Evolutionary conservation across 2,888 invertebrate genomes (phyloP).

Genomic region (Clistopyga incitator): DNA sequence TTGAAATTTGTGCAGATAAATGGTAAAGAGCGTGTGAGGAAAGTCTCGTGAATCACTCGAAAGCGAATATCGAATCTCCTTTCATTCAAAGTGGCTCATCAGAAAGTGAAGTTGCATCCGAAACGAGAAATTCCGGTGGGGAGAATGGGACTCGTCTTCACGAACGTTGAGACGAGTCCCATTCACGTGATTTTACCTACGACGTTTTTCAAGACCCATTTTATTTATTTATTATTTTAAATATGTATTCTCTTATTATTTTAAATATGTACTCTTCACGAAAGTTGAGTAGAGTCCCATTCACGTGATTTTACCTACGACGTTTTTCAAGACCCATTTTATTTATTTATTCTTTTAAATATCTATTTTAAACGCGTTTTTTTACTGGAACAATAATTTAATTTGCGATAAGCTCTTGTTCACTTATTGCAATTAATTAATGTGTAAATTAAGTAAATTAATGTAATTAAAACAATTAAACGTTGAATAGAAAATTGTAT

Average conservation of each 20-base stretch:
- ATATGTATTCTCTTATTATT: background rate
- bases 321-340: background rate
- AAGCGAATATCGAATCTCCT: slow-evolving; percentile 55
- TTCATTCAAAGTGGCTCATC: slow-evolving; percentile 40
- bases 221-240: too few relatives aligned
- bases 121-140: slow-evolving; percentile 29
- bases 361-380: background rate
- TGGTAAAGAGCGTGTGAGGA: slow-evolving; percentile 1
- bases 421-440: too few relatives aligned
- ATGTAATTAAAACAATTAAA: too few relatives aligned
- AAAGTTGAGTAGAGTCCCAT: too few relatives aligned
- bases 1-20: background rate
- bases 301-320: too few relatives aligned
- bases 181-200: background rate
- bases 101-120: slow-evolving; percentile 61
- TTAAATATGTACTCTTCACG: too few relatives aligned
- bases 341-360: too few relatives aligned
- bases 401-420: background rate
- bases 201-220: background rate
- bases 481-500: too few relatives aligned
- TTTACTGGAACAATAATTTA: background rate
- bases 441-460: too few relatives aligned
- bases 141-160: background rate
- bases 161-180: slow-evolving; percentile 23
- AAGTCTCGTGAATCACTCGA: slow-evolving; percentile 34